Evolutionary conservation across 23 tunicate species (phyloP), one percentile per base, ranked within the genome.

Genomic region (Oikopleura dioica): DNA sequence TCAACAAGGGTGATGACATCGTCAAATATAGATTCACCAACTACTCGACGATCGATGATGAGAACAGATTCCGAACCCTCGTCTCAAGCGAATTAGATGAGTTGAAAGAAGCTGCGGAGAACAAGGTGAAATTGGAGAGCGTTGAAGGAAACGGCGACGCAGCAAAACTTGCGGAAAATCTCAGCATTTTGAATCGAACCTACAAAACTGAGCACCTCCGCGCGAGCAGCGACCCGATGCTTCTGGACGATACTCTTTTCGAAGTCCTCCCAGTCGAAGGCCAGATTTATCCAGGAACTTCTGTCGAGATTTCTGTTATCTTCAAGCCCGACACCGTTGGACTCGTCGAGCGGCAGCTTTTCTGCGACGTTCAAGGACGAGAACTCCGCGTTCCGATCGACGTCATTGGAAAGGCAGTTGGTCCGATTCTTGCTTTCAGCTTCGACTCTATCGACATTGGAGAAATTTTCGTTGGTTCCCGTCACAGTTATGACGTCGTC

Each of bases 351-450:
- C 84, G 83, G 76, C 81, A 80, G 2, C 77, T 88, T 38, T 91
- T 85, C 80, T 91, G 97, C 76, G 97, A 91, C 76, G 81, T 91
- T 51, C 82, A 86, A 31, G 97, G 97, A 21, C 36, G 97, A 55
- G 97, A 91, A 69, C 82, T 81, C 34, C 38, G 97, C 51, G 75
- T 91, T 1, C 97, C 97, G 1, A 44, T 91, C 51, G 85, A 85
- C 77, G 78, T 91, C 34, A 68, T 84, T 24, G 94, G 97, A 0
- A 85, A 82, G 68, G 97, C 92, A 4, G 82, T 85, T 82, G 97
- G 97, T 33, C 97, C 97, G 0, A 91, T 82, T 50, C 83, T 83
- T 35, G 79, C 44, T 36, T 78, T 91, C 32, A 84, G 92, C 0
- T 82, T 75, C 69, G 97, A 91, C 37, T 69, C 82, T 0, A 58